Base-by-base conservation (phyloP, 2,797 vertebrate genomes). In the Myotis findleyi region DNA sequence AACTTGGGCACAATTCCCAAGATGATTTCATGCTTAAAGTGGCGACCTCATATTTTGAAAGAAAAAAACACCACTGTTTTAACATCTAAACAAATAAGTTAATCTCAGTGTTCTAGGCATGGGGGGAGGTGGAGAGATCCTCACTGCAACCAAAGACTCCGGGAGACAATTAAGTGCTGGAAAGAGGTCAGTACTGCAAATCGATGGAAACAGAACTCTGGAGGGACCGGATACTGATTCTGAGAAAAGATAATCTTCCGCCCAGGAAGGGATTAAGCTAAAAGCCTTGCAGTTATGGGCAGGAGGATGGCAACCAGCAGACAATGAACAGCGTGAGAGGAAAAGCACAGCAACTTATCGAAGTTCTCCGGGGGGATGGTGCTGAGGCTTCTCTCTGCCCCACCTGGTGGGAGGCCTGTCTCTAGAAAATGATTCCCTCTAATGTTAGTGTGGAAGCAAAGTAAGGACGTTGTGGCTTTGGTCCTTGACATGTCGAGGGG, bases 1-100 rank as follows among this genome's bases (percentile, higher is more conserved):
- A 95, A 92, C 71, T 87, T 55, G 76, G 88, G 90, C 80, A 93
- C 75, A 93, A 93, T 96, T 96, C 38, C 85, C 14, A 49, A 95
- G 68, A 80, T 81, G 38, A 80, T 91, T 80, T 96, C 51, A 88
- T 27, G 82, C 55, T 93, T 73, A 83, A 95, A 93, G 93, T 89
- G 57, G 76, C 47, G 14, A 33, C 77, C 44, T 93, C 81, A 83
- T 33, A 55, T 95, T 91, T 89, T 59, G 20, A 95, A 89, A 90
- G 73, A 88, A 68, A 80, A 94, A 89, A 89, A 68, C 20, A 68
- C 38, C 49, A 82, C 64, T 36, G 2, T 71, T 93, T 75, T 73
- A 81, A 95, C 36, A 82, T 75, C 20, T 44, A 87, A 71, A 81
- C 3, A 12, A 47, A 41, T 33, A 49, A 55, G 33, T 66, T 62